Evolutionary conservation across 2,797 vertebrate species (phyloP).

Genomic region (Ara ararauna): DNA sequence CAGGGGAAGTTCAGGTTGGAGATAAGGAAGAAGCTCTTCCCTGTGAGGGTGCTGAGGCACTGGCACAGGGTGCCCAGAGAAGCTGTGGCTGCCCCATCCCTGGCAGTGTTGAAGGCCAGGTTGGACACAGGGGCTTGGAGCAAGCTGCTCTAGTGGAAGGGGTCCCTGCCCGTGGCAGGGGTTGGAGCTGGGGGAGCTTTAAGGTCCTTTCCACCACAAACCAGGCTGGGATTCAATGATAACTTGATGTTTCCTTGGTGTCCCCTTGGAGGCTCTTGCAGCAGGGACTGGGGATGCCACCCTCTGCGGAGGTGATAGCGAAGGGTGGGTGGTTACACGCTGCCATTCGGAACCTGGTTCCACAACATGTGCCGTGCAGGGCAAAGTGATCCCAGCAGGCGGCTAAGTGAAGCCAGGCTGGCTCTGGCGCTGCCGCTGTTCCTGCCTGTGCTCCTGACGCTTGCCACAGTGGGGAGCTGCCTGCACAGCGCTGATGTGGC

Average conservation of each 20-base stretch:
- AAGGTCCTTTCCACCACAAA: background rate
- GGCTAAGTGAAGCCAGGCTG: background rate
- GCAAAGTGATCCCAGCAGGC: fast-evolving
- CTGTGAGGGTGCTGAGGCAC: too few relatives aligned
- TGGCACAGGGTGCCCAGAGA: too few relatives aligned
- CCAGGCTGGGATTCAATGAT: background rate
- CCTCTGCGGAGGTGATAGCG: fast-evolving
- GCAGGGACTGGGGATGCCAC: fast-evolving
- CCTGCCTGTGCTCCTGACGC: background rate
- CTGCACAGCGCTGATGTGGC: fast-evolving
- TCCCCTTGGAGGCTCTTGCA: background rate
- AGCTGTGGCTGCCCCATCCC: too few relatives aligned
- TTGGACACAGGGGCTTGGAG: too few relatives aligned
- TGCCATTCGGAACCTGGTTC: too few relatives aligned
- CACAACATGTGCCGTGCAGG: fast-evolving
- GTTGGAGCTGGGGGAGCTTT: background rate
- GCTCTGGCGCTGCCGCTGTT: too few relatives aligned
- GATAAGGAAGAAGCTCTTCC: too few relatives aligned
- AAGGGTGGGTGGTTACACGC: fast-evolving
- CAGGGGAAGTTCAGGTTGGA: too few relatives aligned
- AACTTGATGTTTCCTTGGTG: background rate
- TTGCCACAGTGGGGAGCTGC: background rate
- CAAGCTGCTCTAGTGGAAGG: too few relatives aligned
- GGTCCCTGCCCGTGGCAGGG: background rate
- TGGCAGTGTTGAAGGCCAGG: too few relatives aligned